Conservation (phyloP, 2,888 invertebrate genomes). For the Chydorus sphaericus region DNA sequence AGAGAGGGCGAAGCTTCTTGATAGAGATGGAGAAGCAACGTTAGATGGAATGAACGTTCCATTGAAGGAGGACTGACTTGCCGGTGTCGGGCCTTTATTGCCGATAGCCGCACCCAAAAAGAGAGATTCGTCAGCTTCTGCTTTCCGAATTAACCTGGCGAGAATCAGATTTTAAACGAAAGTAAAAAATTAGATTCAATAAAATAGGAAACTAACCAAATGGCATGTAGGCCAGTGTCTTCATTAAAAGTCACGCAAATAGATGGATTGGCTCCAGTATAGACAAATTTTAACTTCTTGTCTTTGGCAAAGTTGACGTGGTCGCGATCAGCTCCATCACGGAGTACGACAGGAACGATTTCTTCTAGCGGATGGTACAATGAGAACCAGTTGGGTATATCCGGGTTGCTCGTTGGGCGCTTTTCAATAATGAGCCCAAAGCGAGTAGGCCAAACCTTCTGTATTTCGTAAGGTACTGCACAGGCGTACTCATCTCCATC, state of each 20-base stretch:
- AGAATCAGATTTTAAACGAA: not conserved
- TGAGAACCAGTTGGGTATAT: constrained; percentile 64
- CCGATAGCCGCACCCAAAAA: constrained; percentile 15
- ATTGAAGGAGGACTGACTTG: not conserved
- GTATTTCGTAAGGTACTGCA: constrained; percentile 54
- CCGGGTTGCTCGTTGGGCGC: constrained; percentile 13
- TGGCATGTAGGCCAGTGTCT: constrained; percentile 58
- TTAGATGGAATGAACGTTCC: not conserved
- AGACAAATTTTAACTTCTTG: constrained; percentile 49
- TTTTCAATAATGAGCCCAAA: constrained; percentile 68
- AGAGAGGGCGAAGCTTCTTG: constrained; percentile 5
- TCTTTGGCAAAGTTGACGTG: constrained; percentile 27
- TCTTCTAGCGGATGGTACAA: constrained; percentile 81
- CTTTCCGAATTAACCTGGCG: constrained; percentile 42
- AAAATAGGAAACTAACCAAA: constrained; percentile 41
- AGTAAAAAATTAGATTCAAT: not conserved
- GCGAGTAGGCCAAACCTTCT: constrained; percentile 67
- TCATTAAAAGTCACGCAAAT: constrained; percentile 66
- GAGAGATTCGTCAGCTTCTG: constrained; percentile 54
- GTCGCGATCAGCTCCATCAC: constrained; percentile 35
- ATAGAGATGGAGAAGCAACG: not conserved
- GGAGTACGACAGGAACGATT: constrained; percentile 64
- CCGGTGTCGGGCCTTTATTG: not conserved
- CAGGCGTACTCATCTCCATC: constrained; percentile 71
- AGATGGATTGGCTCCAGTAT: constrained; percentile 59